Evolutionary conservation across 2,797 vertebrate genomes (phyloP), one percentile per base, ranked within the genome.

Genomic region (Acridotheres tristis): DNA sequence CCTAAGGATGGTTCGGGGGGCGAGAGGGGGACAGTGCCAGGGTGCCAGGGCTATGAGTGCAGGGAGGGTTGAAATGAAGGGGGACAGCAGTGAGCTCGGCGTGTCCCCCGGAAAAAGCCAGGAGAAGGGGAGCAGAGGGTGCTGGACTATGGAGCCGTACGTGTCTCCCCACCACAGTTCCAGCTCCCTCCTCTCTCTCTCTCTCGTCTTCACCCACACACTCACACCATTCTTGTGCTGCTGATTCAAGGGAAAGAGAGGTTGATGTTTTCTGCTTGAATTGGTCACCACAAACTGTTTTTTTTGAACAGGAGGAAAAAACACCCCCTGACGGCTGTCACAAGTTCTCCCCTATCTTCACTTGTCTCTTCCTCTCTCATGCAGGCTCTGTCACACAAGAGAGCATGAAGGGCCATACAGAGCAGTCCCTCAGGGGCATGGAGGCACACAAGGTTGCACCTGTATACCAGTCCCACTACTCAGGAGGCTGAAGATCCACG

Each of bases 211-310:
- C 93, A 90, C 96, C 95, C 96, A 94, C 96, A 62, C 91, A 13
- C 91, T 96, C 93, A 96, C 88, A 91, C 93, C 96, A 90, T 71
- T 78, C 48, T 95, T 55, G 2, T 17, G 22, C 68, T 94, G 96
- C 95, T 97, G 96, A 96, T 91, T 93, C 67, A 91, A 71, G 43
- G 96, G 96, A 96, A 96, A 95, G 88, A 95, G 68, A 82, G 6
- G 42, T 23, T 84, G 88, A 34, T 67, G 74, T 61, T 92, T 92
- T 96, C 74, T 89, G 62, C 89, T 88, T 58, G 93, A 95, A 96
- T 89, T 92, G 93, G 92, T 87, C 96, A 96, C 94, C 88, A 93
- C 91, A 95, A 94, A 86, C 88, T 78, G 88, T 89, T 96, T 95
- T 84, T 93, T 75, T 89, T 54, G 38, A 94, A 67, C 43, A 61